Base-by-base conservation (phyloP, 2,888 invertebrate species). In the Oegoconia quadripuncta region DNA sequence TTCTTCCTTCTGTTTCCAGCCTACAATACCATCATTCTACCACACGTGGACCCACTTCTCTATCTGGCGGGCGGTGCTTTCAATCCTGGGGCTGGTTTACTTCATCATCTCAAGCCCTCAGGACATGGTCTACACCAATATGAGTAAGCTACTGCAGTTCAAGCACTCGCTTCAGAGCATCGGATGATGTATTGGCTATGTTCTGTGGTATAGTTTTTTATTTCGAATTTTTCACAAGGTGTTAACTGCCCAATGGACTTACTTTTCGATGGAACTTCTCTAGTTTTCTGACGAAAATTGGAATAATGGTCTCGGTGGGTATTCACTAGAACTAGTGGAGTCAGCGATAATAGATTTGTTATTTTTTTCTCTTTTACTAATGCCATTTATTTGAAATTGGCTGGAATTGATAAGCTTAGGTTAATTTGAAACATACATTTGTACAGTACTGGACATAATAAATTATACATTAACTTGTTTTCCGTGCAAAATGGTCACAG, bases 31-130 rank as follows among this genome's bases (percentile, higher is more conserved):
- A 13, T 78, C 89, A 4, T 83, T 90, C 52, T 87, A 84, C 52
- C 77, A 83, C 65, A 88, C 89, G 0, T 91, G 91, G 91, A 90
- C 89, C 1, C 89, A 90, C 46, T 81, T 91, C 46, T 91, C 91
- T 2, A 81, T 90, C 52, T 90, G 90, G 89, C 78, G 91, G 12
- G 89, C 90, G 1, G 79, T 90, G 2, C 69, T 91, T 8, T 89
- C 91, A 0, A 88, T 90, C 46, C 64, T 89, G 1, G 90, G 90
- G 0, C 72, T 91, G 57, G 81, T 89, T 1, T 88, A 90, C 55
- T 86, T 90, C 50, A 81, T 90, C 5, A 80, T 90, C 50, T 82
- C 89, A 0, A 86, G 83, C 42, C 86, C 89, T 0, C 89, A 81
- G 25, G 90, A 90, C 48, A 57, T 88, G 40, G 81, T 91, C 2